Base-by-base conservation (phyloP, 2,113 vertebrate genomes). In the Centropristis striata region DNA sequence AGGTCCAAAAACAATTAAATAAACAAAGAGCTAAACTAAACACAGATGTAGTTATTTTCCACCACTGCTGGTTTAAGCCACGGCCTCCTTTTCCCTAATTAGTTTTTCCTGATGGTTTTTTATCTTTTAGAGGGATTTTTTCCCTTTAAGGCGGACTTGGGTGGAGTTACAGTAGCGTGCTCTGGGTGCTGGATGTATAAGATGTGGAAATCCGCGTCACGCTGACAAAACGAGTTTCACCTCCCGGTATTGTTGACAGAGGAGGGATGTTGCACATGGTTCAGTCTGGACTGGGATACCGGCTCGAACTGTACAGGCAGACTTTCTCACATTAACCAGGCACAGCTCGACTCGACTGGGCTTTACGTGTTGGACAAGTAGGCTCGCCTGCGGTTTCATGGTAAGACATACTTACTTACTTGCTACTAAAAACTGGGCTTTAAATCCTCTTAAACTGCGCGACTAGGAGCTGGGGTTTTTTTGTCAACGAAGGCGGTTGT, bases 251-350 rank as follows among this genome's bases (percentile, higher is more conserved):
- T 92, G 89, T 90, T 86, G 84, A 80, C 78, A 87, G 83, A 83
- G 78, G 81, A 70, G 58, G 86, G 83, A 86, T 65, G 81, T 68
- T 75, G 84, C 90, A 92, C 91, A 90, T 92, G 90, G 84, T 59
- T 75, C 60, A 36, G 39, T 8, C 42, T 14, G 80, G 74, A 77
- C 68, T 27, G 63, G 70, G 42, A 32, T 1, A 20, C 39, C 5
- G 41, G 2, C 46, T 25, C 42, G 8, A 4, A 14, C 16, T 0
- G 5, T 3, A 64, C 8, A 13, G 1, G 5, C 0, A 15, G 9
- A 8, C 6, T 18, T n/a, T 21, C 21, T 54, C 37, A 15, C 46
- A 5, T 41, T 72, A 54, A 47, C 37, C 44, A 8, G n/a, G 20
- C 14, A 16, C 4, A 10, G 28, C 27, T 15, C 15, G 2, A 7